These are phyloP conservation scores for Amphimedon queenslandica DNA, from an alignment of 37 sponge, comb jelly and placozoan genomes.

Conservation along the genomic window DNA sequence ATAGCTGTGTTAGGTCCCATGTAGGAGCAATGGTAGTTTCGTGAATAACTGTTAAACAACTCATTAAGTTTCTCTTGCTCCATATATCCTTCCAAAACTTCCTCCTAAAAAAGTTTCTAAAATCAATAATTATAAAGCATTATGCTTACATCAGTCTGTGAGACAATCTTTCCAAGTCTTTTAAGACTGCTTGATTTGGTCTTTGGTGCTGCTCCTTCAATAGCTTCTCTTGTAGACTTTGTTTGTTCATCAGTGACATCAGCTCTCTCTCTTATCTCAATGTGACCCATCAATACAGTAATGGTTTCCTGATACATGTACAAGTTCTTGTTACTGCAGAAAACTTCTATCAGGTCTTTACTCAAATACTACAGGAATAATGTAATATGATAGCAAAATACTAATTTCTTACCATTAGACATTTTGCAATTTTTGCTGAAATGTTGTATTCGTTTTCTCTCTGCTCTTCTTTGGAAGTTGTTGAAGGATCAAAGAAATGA, in stretches of 20 bases:
- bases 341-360: not conserved
- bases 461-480: not conserved
- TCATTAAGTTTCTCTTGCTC: constrained; percentile 44
- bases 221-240: too few species aligned
- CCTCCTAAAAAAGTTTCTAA: too few species aligned
- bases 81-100: not conserved
- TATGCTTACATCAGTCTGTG: not conserved
- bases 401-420: not conserved
- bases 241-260: not conserved
- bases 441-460: not conserved
- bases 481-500: not conserved
- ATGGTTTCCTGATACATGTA: not conserved
- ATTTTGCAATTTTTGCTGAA: not conserved
- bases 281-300: too few species aligned
- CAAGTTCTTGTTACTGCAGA: not conserved
- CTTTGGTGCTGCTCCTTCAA: too few species aligned
- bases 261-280: too few species aligned
- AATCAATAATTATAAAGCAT: not conserved
- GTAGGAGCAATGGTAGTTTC: constrained; percentile 26
- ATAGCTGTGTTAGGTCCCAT: constrained; percentile 45
- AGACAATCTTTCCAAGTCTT: not conserved
- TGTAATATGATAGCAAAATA: too few species aligned
- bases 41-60: constrained; percentile 31
- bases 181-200: too few species aligned
- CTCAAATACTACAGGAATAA: not conserved